Evolutionary conservation across 2,113 vertebrate genomes (phyloP).

Genomic region (Crocuta crocuta): DNA sequence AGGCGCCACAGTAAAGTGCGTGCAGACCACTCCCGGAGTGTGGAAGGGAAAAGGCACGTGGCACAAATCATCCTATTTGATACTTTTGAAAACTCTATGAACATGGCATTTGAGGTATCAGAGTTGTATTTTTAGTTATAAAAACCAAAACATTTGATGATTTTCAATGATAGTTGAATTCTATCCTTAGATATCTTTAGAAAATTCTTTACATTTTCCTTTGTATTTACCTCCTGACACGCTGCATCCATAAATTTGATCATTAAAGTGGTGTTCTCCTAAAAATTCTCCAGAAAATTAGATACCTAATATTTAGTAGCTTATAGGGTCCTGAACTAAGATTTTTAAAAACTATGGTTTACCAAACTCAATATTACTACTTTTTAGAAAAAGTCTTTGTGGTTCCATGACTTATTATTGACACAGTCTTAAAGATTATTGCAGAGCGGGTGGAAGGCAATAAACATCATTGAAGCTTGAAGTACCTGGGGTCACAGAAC

Average conservation of each 20-base stretch:
- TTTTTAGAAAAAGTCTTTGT: background rate
- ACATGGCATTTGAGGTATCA: fast-evolving
- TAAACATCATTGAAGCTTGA: background rate
- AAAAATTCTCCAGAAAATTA: constrained; percentile 16
- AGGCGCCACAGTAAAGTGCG: fast-evolving
- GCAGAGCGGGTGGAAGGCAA: background rate
- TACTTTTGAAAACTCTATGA: constrained; percentile 37
- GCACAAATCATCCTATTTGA: constrained; percentile 20
- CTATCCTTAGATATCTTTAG: too few species aligned
- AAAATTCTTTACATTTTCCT: background rate
- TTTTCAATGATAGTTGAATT: background rate
- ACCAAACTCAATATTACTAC: background rate
- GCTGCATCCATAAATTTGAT: background rate
- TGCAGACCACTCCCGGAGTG: too few species aligned
- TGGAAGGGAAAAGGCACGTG: constrained; percentile 82
- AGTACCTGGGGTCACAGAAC: background rate
- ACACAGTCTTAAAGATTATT: background rate
- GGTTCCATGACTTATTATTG: background rate
- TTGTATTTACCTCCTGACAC: constrained; percentile 7
- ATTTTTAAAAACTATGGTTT: background rate
- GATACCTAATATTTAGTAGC: background rate
- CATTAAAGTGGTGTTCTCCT: background rate
- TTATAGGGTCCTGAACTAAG: background rate
- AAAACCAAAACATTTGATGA: background rate
- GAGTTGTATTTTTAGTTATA: background rate